Evolutionary conservation across 2,797 vertebrate species (phyloP).

Genomic region (Pelodytes ibericus): DNA sequence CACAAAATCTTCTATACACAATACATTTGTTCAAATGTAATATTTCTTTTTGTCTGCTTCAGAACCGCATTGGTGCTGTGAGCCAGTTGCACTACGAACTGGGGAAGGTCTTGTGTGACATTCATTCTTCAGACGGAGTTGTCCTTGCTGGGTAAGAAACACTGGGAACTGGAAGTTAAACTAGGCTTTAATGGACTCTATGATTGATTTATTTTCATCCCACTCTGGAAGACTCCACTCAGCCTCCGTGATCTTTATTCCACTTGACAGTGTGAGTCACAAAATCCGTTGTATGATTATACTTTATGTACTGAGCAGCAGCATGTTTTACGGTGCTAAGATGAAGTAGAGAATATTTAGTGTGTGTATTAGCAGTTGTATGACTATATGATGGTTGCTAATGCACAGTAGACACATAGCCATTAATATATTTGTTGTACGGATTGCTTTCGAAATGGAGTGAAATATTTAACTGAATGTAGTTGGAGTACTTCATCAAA

Average conservation of each 20-base stretch:
- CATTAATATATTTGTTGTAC: not conserved
- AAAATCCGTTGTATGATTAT: not conserved
- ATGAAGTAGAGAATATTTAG: not conserved
- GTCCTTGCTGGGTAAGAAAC: constrained; percentile 88
- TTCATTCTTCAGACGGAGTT: constrained; percentile 81
- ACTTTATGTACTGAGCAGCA: not conserved
- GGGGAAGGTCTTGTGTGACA: constrained; percentile 87
- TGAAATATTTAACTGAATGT: too few relatives aligned
- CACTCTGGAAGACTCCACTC: too few relatives aligned
- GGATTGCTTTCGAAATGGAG: too few relatives aligned
- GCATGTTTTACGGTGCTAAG: not conserved
- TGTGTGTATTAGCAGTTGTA: not conserved
- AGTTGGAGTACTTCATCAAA: too few relatives aligned
- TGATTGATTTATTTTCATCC: not conserved
- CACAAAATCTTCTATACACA: too few relatives aligned
- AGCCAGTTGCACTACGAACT: constrained; percentile 89
- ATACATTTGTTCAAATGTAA: too few relatives aligned
- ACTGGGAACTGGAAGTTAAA: not conserved
- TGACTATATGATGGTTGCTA: not conserved
- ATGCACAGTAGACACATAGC: not conserved
- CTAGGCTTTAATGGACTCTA: not conserved
- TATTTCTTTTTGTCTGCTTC: constrained; percentile 52
- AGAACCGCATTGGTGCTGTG: constrained; percentile 91
- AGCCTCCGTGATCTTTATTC: too few relatives aligned
- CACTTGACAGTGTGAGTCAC: not conserved